Evolutionary conservation across 2,113 vertebrate species (phyloP), one percentile per base, ranked within the genome.

Genomic region (Micromys minutus): DNA sequence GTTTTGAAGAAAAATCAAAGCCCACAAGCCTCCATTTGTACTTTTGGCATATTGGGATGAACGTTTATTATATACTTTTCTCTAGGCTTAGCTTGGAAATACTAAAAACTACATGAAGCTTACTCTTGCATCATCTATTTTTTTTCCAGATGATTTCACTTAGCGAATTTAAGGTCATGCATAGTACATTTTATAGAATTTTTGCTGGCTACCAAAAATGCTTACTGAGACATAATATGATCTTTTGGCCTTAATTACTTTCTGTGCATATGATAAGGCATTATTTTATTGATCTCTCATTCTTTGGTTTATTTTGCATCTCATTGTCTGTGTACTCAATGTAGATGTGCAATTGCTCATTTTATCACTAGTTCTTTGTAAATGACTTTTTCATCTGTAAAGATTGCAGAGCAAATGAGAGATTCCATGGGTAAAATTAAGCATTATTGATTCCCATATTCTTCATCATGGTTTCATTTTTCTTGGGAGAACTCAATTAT

Each of bases 401-500:
- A 94, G 39, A 86, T 12, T 61, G 16, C 13, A 72, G 16, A 47
- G 19, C 90, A 31, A 94, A 85, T 91, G 42, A 52, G 77, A 77
- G 59, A 57, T 22, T 84, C 26, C 26, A n/a, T 11, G 31, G 45
- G 59, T 76, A 94, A 92, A 94, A 96, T 91, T 77, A 91, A 8
- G 52, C 19, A 67, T 61, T 86, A 91, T 91, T 81, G 61, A 89
- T 93, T 31, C 17, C 91, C 24, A 79, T 12, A 72, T 69, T 91
- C 94, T 95, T 77, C 39, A 75, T 15, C 52, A 3, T 52, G 47
- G 22, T 36, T 94, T 21, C 42, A 50, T 86, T 86, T 93, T 59
- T 24, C 72, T 91, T 80, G 29, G 19, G 83, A 74, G 65, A 84
- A 94, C 34, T 19, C n/a, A 94, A 91, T 72, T 45, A 55, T 24